phyloP scores from a whole-genome alignment of 2,888 invertebrate species.

The Coelopa pilipes region DNA sequence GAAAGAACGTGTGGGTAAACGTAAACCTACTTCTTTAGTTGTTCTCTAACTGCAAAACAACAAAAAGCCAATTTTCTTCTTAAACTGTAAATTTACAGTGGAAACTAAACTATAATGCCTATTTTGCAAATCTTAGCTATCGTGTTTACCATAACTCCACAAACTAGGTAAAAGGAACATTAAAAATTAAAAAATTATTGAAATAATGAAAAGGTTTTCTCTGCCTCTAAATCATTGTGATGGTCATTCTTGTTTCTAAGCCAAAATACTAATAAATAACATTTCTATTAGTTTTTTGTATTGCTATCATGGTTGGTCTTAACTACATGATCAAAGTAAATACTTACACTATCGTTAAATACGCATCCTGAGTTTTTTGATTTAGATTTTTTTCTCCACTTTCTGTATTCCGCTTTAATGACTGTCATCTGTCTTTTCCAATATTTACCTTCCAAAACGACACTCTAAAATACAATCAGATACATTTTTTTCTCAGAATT shows the following conservation, averaged over 20 bases:
- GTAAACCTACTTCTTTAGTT: background rate
- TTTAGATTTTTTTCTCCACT: slow-evolving; percentile 83
- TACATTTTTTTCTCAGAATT: too few species aligned
- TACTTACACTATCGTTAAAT: slow-evolving; percentile 77
- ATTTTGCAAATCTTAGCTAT: too few species aligned
- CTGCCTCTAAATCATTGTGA: background rate
- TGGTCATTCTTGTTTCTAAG: too few species aligned
- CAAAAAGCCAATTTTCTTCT: background rate
- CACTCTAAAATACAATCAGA: slow-evolving; percentile 80
- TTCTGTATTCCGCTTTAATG: slow-evolving; percentile 98
- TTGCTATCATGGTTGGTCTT: too few species aligned
- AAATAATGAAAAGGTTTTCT: background rate
- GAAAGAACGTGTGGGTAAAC: too few species aligned
- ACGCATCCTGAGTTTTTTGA: slow-evolving; percentile 81
- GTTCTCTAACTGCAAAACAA: background rate
- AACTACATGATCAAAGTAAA: background rate
- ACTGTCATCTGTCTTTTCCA: slow-evolving; percentile 98
- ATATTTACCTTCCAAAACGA: slow-evolving; percentile 98
- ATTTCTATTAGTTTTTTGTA: too few species aligned
- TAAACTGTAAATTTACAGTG: too few species aligned
- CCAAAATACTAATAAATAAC: too few species aligned
- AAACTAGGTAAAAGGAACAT: too few species aligned
- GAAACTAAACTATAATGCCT: too few species aligned
- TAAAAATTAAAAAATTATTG: slow-evolving; percentile 2
- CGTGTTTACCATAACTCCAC: too few species aligned